Evolutionary conservation across 23 tunicate genomes (phyloP), one percentile per base, ranked within the genome.

Genomic region (Styela clava): DNA sequence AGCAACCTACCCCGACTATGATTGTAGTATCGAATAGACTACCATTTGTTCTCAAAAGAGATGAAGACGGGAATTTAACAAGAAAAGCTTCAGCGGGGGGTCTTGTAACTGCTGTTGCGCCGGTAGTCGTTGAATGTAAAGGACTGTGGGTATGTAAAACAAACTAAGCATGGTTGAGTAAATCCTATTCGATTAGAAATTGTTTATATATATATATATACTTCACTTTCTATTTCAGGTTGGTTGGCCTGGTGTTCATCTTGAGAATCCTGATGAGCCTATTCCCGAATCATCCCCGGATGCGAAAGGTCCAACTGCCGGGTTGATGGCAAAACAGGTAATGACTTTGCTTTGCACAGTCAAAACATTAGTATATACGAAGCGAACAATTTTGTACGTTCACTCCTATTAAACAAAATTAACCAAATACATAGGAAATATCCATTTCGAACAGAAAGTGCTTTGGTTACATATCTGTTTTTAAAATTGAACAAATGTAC

Each of bases 1-100:
- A 67, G 31, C 31, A 27, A 67, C 30, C 30, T 18, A 67, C 31
- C 0, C 71, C 71, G 24, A 52, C 81, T 25, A 76, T 76, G 81
- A 33, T 76, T 21, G 81, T 76, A 18, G 81, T 76, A 26, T 76
- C 81, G 1, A 76, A 76, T 27, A 52, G 81, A 76, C 64, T 76
- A n/a, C 81, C 81, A 26, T 76, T 76, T 76, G 81, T 76, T 7
- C 23, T 76, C 16, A 44, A 16, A 2, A 36, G 81, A 25, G 81
- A 52, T 24, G 81, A 76, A 16, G 29, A 52, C 12, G 81, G 81
- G 12, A 23, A 76, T 7, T 56, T 76, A 23, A 22, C 1, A n/a
- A 36, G 81, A 76, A 76, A 76, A 44, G 31, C 81, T 16, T 76
- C 81, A 24, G 81, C 81, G 16, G 81, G 81, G 29, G 81, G 81